Base-by-base conservation (phyloP, 2,113 vertebrate genomes). In the Lichenostomus cassidix region DNA sequence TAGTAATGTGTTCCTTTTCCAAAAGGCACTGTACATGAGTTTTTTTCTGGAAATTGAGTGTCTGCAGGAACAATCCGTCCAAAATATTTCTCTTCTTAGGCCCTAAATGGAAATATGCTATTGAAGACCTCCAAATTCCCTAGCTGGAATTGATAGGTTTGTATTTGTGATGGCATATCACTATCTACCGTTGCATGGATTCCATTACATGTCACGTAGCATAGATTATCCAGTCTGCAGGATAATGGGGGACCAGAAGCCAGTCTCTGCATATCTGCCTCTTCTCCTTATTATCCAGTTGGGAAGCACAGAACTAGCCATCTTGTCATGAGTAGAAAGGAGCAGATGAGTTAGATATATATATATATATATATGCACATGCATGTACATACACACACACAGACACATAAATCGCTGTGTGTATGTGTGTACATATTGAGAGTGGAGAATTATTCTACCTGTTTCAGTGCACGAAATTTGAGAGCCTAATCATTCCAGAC, bases 351-450 rank as follows among this genome's bases (percentile, higher is more conserved):
- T 11, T 17, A 46, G 21, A 44, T 24, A 39, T 24, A 46, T 13
- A n/a, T 15, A 46, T 13, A n/a, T 15, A 50, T 42, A 28, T 10
- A 44, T 19, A n/a, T 9, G 14, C 2, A 5, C 33, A 24, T 8
- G 6, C 3, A 65, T 41, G 16, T 33, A 5, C 42, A 24, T 16
- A 35, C 9, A 24, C 5, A 64, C 2, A 2, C 2, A 2, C 8
- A n/a, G 11, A n/a, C 14, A 63, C 8, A 24, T 10, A 12, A 20
- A 15, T 52, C 6, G 65, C 2, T 44, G 7, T 5, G 3, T 28
- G 5, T 35, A 29, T 18, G 25, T 44, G 6, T 33, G 39, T 33
- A 5, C 4, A 31, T 18, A 35, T 6, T 64, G 70, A 35, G 22
- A 50, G 2, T 41, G 8, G 29, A 44, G 33, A 60, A 29, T 46